Evolutionary conservation across 2,113 vertebrate genomes (phyloP), one percentile per base, ranked within the genome.

Genomic region (Lagopus muta): DNA sequence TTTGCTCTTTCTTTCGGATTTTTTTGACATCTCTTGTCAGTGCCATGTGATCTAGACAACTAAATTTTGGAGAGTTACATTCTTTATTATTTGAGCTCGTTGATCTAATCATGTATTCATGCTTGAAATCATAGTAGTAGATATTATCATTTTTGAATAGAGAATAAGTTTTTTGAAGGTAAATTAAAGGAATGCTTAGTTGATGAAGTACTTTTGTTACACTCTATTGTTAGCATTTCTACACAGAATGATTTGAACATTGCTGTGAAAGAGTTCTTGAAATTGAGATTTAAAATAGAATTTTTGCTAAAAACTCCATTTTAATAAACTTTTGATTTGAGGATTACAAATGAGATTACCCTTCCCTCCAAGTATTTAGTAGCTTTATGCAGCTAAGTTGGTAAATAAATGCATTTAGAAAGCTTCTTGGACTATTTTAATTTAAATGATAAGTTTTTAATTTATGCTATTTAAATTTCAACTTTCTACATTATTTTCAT

Each of bases 1-100:
- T 2, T 21, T 3, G 2, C 10, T 13, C 30, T 21, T 38, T 52
- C 38, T 52, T 73, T n/a, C 47, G 8, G 4, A 21, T 22, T 36
- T 78, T 78, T 78, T 78, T 86, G 8, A 24, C 15, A 42, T 18
- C 10, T 6, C 10, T 78, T 82, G 36, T 88, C 48, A 77, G 9
- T 6, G 11, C 4, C 45, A 4, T 67, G 3, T 72, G 9, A 30
- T 38, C 10, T 27, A 42, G 14, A 43, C 1, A 1, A 42, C 17
- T 34, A 58, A 62, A 20, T 61, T 70, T 81, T 57, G 32, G 34
- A 27, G 27, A 78, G 12, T 50, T 64, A 34, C 32, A 64, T 3
- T 70, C 4, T 17, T 70, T 45, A 25, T 70, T 54, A 30, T 24
- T 52, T 34, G 34, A 70, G 4, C 3, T 32, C 4, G 21, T 54